Percentiles rank a stretch among this genome's conserved stretches.
Conservation (phyloP, 1,140 invertebrate genomes). For the Macrostomum lignano region DNA sequence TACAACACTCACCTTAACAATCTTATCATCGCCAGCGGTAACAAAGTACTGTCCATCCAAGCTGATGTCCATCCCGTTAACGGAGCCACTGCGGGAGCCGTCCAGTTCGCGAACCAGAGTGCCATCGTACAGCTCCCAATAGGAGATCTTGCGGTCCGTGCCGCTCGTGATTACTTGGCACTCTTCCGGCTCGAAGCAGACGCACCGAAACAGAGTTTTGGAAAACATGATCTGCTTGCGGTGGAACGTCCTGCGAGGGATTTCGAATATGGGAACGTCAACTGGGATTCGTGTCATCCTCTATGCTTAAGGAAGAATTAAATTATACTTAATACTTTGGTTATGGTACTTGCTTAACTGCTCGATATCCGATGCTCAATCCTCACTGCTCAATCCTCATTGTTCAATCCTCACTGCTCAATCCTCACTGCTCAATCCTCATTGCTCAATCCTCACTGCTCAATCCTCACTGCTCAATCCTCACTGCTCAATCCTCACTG, state of each 20-base stretch:
- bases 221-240: constrained; percentile 51
- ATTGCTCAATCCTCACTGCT: no score
- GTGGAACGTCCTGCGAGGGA: constrained; percentile 32
- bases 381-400: no score
- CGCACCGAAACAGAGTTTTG: constrained; percentile 56
- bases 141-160: constrained; percentile 52
- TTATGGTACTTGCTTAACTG: no score
- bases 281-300: no score
- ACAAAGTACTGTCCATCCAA: constrained; percentile 42
- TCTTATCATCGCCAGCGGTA: constrained; percentile 53
- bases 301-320: no score
- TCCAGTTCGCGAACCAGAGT: constrained; percentile 46
- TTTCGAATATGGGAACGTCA: no score
- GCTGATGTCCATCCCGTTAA: constrained; percentile 49
- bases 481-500: no score
- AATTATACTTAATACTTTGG: no score
- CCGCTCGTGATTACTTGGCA: constrained; percentile 57
- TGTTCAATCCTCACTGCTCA: no score
- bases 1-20: constrained; percentile 54
- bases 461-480: no score
- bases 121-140: constrained; percentile 56
- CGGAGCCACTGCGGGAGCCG: constrained; percentile 43
- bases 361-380: no score
- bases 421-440: no score
- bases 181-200: constrained; percentile 43